Evolutionary conservation across 1,140 invertebrate genomes (phyloP).

Genomic region (Apis florea): DNA sequence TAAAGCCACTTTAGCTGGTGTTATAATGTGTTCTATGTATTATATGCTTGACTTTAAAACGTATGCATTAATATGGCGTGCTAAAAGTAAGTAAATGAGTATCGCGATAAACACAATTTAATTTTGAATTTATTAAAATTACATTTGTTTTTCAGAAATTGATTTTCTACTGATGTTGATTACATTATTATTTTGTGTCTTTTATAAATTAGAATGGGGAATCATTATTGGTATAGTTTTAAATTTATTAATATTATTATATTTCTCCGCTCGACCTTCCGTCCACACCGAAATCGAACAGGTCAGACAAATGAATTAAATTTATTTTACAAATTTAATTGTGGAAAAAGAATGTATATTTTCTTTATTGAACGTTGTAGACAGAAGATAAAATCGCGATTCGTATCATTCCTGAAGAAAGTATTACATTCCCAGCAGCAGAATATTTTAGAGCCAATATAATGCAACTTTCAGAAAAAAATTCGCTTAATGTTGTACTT

Average conservation of each 20-base stretch:
- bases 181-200: constrained; percentile 83
- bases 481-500: constrained; percentile 77
- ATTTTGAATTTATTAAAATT: background rate
- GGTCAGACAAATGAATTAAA: constrained; percentile 49
- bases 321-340: background rate
- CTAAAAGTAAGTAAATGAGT: constrained; percentile 84
- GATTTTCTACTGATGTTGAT: constrained; percentile 83
- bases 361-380: constrained; percentile 30
- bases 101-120: background rate
- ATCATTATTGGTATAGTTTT: constrained; percentile 85
- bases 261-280: constrained; percentile 83
- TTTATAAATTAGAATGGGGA: constrained; percentile 86
- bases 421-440: constrained; percentile 83
- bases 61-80: constrained; percentile 87
- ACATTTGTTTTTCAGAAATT: constrained; percentile 78
- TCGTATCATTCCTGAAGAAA: constrained; percentile 81
- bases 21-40: constrained; percentile 88
- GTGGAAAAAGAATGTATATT: background rate
- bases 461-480: constrained; percentile 68
- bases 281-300: constrained; percentile 74
- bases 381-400: constrained; percentile 66
- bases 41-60: constrained; percentile 89
- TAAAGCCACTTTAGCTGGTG: constrained; percentile 85
- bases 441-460: constrained; percentile 82
- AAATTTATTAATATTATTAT: constrained; percentile 83